Percentiles rank a stretch among this genome's conserved stretches.
These are phyloP conservation scores for Anoplopoma fimbria DNA, from an alignment of 2,113 vertebrate species.

Conservation along the genomic window DNA sequence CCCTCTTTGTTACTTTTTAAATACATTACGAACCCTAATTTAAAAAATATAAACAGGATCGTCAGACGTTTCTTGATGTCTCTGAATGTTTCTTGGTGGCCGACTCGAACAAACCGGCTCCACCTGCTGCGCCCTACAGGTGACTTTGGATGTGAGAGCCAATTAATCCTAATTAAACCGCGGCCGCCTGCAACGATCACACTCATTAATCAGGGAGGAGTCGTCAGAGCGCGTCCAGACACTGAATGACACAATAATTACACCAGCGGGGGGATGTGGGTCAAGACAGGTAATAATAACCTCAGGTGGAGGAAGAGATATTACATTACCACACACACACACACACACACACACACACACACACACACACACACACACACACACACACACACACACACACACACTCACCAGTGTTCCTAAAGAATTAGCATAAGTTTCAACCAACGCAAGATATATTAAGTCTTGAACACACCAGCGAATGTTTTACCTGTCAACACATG, in stretches of 20 bases:
- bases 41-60: too few species aligned
- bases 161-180: constrained; percentile 72
- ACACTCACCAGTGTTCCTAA: background rate
- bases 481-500: too few species aligned
- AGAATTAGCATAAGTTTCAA: too few species aligned
- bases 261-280: constrained; percentile 42
- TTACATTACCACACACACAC: background rate
- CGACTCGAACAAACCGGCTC: background rate
- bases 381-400: background rate
- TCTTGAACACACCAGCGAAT: too few species aligned
- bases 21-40: background rate
- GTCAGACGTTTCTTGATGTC: background rate
- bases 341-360: background rate
- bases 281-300: constrained; percentile 42
- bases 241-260: constrained; percentile 62
- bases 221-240: constrained; percentile 32
- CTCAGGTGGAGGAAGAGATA: background rate
- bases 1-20: too few species aligned
- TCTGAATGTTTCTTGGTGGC: background rate
- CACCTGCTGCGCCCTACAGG: constrained; percentile 60
- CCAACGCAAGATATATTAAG: too few species aligned
- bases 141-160: constrained; percentile 67
- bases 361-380: background rate
- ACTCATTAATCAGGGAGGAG: constrained; percentile 67
- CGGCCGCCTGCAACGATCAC: constrained; percentile 40